Conservation (phyloP, 1,140 invertebrate genomes). For the Aphelinus certus region DNA sequence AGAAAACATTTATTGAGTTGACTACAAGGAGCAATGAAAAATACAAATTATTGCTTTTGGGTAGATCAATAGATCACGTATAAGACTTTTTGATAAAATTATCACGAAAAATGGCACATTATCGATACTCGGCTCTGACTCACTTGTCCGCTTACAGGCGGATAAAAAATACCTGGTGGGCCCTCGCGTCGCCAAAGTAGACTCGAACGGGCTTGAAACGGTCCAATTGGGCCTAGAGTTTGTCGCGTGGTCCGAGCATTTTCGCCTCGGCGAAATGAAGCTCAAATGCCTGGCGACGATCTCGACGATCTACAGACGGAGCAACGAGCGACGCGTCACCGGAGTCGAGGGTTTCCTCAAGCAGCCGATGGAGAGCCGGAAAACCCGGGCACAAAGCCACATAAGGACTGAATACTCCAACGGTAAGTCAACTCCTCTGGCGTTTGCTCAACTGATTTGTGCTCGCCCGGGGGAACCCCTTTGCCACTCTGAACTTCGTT, state of each 20-base stretch:
- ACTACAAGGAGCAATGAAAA: no score
- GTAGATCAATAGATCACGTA: no score
- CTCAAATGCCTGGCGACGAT: conserved; percentile 89
- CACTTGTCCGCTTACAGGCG: conserved; percentile 55
- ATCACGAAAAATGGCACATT: no score
- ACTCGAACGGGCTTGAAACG: conserved; percentile 73
- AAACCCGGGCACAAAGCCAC: conserved; percentile 64
- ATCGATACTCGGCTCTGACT: no score
- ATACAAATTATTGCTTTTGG: no score
- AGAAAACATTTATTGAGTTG: no score
- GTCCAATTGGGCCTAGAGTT: conserved; percentile 79
- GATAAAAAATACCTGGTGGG: conserved; percentile 65
- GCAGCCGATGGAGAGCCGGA: conserved; percentile 72
- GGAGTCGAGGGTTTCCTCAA: conserved; percentile 72
- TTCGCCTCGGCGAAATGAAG: conserved; percentile 83
- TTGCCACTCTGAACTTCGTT: no score
- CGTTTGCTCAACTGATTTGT: conserved; percentile 11
- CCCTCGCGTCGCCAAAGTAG: conserved; percentile 51
- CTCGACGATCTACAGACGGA: conserved; percentile 82
- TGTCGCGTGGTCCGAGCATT: conserved; percentile 78
- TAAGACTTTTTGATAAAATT: no score
- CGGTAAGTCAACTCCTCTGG: no score
- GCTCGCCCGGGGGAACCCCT: conserved; percentile 16
- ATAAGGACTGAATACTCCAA: conserved; percentile 45
- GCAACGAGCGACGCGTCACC: conserved; percentile 84